A percentile compares a stretch with the other conserved stretches of the same genome.
Evolutionary conservation across 2,113 vertebrate genomes (phyloP).

Genomic region (Platycercus adscitus): DNA sequence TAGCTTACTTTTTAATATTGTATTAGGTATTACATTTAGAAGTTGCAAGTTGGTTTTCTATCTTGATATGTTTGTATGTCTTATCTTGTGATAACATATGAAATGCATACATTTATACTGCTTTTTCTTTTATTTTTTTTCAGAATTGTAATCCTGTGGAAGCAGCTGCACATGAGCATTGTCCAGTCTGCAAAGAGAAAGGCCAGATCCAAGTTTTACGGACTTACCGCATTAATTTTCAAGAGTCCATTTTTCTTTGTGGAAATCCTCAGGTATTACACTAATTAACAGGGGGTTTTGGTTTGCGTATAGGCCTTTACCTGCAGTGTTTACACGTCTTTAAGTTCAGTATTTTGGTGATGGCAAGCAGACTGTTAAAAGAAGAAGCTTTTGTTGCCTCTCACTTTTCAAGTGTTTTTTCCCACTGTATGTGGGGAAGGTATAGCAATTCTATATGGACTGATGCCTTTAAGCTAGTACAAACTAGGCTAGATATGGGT

Average conservation of each 20-base stretch:
- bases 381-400: neutral
- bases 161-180: conserved; percentile 59
- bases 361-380: neutral
- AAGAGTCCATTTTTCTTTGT: conserved; percentile 90
- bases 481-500: neutral
- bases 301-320: neutral
- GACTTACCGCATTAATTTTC: conserved; percentile 85
- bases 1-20: neutral
- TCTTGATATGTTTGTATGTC: conserved; percentile 6
- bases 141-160: conserved; percentile 73
- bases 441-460: neutral
- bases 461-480: neutral
- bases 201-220: conserved; percentile 79
- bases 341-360: neutral
- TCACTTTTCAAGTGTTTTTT: neutral
- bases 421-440: fast-evolving
- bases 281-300: neutral
- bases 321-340: neutral
- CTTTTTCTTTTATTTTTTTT: conserved; percentile 32
- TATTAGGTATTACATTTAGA: neutral
- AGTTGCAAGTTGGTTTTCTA: conserved; percentile 5
- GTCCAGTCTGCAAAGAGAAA: conserved; percentile 88
- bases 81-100: neutral
- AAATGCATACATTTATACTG: neutral
- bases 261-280: conserved; percentile 86